These are phyloP conservation scores for Drosophila mimica DNA, from an alignment of 2,888 invertebrate species.

Conservation along the genomic window DNA sequence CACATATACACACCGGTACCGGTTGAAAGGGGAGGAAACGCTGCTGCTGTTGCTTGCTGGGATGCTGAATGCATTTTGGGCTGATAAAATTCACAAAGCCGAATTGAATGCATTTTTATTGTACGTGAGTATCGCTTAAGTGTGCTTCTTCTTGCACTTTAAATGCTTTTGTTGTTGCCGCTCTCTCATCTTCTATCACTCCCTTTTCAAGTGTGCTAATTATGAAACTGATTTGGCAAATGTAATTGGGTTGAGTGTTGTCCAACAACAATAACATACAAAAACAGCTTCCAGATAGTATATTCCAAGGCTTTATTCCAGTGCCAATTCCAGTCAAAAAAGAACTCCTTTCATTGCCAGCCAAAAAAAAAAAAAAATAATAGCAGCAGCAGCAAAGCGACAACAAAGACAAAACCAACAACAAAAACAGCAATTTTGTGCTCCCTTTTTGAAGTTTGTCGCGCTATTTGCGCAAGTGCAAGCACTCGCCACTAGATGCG, in stretches of 20 bases:
- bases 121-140: conserved; percentile 78
- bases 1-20: conserved; percentile 14
- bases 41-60: conserved; percentile 44
- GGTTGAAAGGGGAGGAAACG: conserved; percentile 69
- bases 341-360: conserved; percentile 79
- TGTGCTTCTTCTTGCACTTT: conserved; percentile 27
- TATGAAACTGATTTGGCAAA: conserved; percentile 54
- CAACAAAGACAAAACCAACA: conserved; percentile 25
- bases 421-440: conserved; percentile 50
- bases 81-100: conserved; percentile 49
- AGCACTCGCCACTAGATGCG: conserved; percentile 55
- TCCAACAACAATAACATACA: conserved; percentile 25
- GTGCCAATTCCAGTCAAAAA: conserved; percentile 67
- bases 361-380: conserved; percentile 37
- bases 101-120: conserved; percentile 58
- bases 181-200: background rate
- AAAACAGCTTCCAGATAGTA: conserved; percentile 44
- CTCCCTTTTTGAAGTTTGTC: conserved; percentile 80
- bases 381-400: conserved; percentile 23
- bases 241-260: conserved; percentile 47
- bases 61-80: conserved; percentile 47
- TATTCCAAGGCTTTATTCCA: conserved; percentile 68
- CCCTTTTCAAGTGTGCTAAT: conserved; percentile 70
- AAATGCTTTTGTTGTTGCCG: conserved; percentile 30
- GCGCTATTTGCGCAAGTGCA: conserved; percentile 81